Evolutionary conservation across 2,797 vertebrate species (phyloP).

Genomic region (Acanthurus lineatus): DNA sequence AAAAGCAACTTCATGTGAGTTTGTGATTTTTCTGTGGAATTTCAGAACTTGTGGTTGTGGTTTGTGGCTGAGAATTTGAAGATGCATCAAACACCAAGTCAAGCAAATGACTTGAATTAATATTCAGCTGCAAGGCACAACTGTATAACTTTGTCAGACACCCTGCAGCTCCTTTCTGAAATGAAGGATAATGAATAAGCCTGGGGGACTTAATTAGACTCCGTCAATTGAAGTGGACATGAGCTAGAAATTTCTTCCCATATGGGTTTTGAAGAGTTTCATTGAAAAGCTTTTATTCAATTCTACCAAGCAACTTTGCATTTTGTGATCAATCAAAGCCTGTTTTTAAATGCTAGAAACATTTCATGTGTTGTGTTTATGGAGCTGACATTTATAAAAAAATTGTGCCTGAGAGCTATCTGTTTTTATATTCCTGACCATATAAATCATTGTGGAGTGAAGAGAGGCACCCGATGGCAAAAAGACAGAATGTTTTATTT

Average conservation of each 20-base stretch:
- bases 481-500: conserved; percentile 28
- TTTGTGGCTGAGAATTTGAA: not conserved
- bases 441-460: conserved; percentile 5
- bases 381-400: not conserved
- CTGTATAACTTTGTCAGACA: not conserved
- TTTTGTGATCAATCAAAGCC: too few species aligned
- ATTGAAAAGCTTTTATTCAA: not conserved
- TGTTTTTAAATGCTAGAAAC: too few species aligned
- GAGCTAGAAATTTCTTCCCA: conserved; percentile 10
- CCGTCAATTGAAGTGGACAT: not conserved
- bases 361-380: not conserved
- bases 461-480: not conserved
- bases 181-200: conserved; percentile 19
- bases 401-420: not conserved
- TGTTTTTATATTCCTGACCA: conserved; percentile 2
- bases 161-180: not conserved
- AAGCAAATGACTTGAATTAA: not conserved
- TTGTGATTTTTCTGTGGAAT: not conserved
- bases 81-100: not conserved
- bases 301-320: not conserved
- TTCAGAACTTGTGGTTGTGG: too few species aligned
- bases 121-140: conserved; percentile 14
- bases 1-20: too few species aligned
- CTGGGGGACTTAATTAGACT: conserved; percentile 6
- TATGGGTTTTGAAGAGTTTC: conserved; percentile 2